These are phyloP conservation scores for Allobates femoralis DNA, from an alignment of 2,797 vertebrate species.

Conservation along the genomic window DNA sequence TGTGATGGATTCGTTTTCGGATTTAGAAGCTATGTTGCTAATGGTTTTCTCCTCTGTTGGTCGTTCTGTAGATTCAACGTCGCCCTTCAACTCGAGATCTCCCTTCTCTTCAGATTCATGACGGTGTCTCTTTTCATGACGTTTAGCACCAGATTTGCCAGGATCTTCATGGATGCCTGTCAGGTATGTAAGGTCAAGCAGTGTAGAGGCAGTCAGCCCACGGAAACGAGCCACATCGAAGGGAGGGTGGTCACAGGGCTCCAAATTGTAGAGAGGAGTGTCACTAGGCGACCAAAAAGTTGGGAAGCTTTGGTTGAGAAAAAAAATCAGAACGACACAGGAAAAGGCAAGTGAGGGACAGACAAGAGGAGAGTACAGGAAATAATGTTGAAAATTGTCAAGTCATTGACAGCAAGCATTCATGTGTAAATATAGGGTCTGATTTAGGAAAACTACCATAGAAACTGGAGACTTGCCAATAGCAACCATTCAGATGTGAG, in stretches of 20 bases:
- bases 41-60: constrained; percentile 87
- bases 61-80: constrained; percentile 82
- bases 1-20: constrained; percentile 84
- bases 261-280: constrained; percentile 97
- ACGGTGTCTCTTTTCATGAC: constrained; percentile 90
- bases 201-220: constrained; percentile 91
- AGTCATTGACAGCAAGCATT: background rate
- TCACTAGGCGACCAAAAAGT: constrained; percentile 99
- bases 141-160: constrained; percentile 82
- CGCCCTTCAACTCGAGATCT: constrained; percentile 77
- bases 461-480: background rate
- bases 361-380: constrained; percentile 84
- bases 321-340: constrained; percentile 88
- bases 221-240: constrained; percentile 94
- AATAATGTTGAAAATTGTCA: constrained; percentile 75
- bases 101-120: constrained; percentile 80
- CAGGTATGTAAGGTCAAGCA: constrained; percentile 94
- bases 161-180: constrained; percentile 94
- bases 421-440: background rate
- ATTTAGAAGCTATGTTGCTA: constrained; percentile 77
- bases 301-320: constrained; percentile 94
- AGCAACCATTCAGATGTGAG: background rate
- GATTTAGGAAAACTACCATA: background rate
- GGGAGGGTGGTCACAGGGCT: constrained; percentile 93
- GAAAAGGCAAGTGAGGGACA: constrained; percentile 95